These are phyloP conservation scores for Stichodactyla helianthus DNA, from an alignment of 64 coral and sea anemone genomes.

Conservation along the genomic window DNA sequence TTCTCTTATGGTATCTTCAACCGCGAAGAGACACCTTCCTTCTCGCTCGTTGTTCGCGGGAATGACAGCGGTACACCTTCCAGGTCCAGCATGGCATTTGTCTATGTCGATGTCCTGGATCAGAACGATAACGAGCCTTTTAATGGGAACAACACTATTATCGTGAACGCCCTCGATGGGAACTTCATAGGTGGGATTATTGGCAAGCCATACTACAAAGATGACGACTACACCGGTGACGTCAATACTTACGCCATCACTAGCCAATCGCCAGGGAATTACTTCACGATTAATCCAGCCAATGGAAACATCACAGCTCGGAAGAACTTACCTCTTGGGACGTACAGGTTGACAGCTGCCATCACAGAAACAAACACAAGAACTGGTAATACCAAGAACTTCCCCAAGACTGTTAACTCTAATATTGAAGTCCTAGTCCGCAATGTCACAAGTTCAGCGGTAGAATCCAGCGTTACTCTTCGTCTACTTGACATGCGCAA, in stretches of 20 bases:
- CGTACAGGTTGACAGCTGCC: slow-evolving; percentile 27
- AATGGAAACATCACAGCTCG: slow-evolving; percentile 56
- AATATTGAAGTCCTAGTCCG: slow-evolving; percentile 41
- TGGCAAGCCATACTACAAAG: slow-evolving; percentile 62
- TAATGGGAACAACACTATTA: slow-evolving; percentile 61
- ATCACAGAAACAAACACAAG: slow-evolving; percentile 43
- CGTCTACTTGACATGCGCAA: slow-evolving; percentile 50
- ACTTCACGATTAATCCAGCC: slow-evolving; percentile 46
- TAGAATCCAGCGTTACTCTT: slow-evolving; percentile 51
- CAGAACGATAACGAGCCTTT: slow-evolving; percentile 57
- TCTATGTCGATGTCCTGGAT: slow-evolving; percentile 61
- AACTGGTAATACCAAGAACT: background rate
- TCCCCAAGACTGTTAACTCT: slow-evolving; percentile 44
- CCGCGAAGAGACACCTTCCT: slow-evolving; percentile 51
- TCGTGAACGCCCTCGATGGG: slow-evolving; percentile 56
- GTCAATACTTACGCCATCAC: slow-evolving; percentile 46
- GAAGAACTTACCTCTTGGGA: slow-evolving; percentile 38
- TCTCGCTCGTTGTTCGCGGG: slow-evolving; percentile 42
- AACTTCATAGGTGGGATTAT: slow-evolving; percentile 62
- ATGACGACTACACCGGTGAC: slow-evolving; percentile 65
- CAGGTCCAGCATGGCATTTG: slow-evolving; percentile 14
- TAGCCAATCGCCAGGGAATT: slow-evolving; percentile 33
- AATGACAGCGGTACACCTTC: slow-evolving; percentile 53
- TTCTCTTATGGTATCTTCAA: slow-evolving; percentile 53
- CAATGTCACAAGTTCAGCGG: slow-evolving; percentile 25